Conservation (phyloP, 2,113 vertebrate genomes). For the Salvelinus alpinus region DNA sequence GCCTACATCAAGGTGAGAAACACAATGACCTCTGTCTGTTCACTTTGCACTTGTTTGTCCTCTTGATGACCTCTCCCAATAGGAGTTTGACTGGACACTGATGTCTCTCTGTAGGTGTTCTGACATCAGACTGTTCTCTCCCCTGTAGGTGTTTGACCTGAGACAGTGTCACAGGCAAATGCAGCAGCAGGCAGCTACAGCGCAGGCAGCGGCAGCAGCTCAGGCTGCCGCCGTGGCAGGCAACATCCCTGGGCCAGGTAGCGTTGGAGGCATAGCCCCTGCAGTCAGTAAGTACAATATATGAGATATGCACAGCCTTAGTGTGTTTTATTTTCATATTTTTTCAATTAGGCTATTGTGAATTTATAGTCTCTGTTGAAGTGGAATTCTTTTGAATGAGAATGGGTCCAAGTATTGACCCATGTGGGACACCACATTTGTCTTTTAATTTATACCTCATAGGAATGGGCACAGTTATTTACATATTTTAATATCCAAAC, state of each 20-base stretch:
- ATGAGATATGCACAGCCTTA: too few relatives aligned
- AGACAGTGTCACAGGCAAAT: constrained; percentile 83
- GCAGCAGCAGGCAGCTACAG: constrained; percentile 81
- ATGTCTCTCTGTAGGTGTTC: background rate
- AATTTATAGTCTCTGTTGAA: background rate
- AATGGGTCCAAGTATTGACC: background rate
- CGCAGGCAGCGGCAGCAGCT: constrained; percentile 74
- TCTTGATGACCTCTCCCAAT: background rate
- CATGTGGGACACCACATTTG: background rate
- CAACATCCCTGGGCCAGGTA: constrained; percentile 76
- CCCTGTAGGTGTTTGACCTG: constrained; percentile 78
- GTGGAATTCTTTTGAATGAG: background rate
- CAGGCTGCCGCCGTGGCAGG: constrained; percentile 75
- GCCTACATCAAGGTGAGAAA: constrained; percentile 76
- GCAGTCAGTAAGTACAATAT: constrained; percentile 70
- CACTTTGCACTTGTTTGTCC: constrained; percentile 1
- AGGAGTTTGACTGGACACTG: constrained; percentile 80
- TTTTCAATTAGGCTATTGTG: background rate
- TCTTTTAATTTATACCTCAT: background rate
- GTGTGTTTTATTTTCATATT: too few relatives aligned
- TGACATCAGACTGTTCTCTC: constrained; percentile 8
- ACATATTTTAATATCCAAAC: too few relatives aligned
- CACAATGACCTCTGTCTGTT: background rate
- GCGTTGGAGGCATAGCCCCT: constrained; percentile 77
- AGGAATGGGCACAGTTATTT: too few relatives aligned